Percentiles rank a stretch among this genome's conserved stretches.
Conservation (phyloP, 2,113 vertebrate genomes). For the Ceyx cyanopectus region DNA sequence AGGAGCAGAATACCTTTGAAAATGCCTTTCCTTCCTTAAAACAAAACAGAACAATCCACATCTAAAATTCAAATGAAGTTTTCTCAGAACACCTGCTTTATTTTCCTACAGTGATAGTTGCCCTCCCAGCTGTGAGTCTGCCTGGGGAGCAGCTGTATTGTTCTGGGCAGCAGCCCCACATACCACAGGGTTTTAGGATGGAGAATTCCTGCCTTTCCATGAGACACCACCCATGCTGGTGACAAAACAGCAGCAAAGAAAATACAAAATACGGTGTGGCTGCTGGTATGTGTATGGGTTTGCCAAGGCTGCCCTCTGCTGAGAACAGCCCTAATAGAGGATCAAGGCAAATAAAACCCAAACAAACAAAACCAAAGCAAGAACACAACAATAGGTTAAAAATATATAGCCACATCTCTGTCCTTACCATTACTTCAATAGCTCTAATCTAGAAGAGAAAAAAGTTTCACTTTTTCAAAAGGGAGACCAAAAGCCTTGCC, state of each 20-base stretch:
- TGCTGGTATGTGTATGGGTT: not conserved
- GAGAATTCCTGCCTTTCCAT: not conserved
- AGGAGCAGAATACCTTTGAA: not conserved
- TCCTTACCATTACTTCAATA: not conserved
- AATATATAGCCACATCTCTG: not conserved
- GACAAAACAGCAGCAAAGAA: not conserved
- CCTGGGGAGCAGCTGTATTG: not conserved
- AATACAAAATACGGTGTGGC: not conserved
- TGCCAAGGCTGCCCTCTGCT: conserved; percentile 60
- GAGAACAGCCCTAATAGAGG: not conserved
- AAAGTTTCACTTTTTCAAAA: not conserved
- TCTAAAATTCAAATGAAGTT: not conserved
- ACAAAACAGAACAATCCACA: not conserved
- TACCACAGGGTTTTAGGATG: accelerated
- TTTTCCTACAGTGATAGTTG: not conserved
- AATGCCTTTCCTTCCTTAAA: not conserved
- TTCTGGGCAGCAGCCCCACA: not conserved
- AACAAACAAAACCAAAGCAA: no score
- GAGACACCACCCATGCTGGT: not conserved
- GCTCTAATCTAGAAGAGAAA: not conserved
- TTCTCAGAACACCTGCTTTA: not conserved
- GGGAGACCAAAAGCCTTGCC: not conserved
- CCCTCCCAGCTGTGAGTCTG: not conserved
- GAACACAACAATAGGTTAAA: no score
- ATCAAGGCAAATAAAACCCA: not conserved